Evolutionary conservation across 2,888 invertebrate species (phyloP), one percentile per base, ranked within the genome.

Genomic region (Leptarthrus brevirostris): DNA sequence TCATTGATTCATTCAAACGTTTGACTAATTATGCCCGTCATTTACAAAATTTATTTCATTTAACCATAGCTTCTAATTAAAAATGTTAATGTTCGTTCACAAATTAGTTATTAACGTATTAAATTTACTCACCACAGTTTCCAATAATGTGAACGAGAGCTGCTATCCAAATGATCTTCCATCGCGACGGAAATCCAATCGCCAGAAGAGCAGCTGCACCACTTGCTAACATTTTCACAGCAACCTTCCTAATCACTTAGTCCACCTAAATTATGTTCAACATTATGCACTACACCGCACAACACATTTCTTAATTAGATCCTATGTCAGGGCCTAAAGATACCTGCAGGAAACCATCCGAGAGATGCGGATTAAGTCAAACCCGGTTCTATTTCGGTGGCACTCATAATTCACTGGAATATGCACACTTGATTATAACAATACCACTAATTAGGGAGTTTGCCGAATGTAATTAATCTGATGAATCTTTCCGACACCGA

Each of bases 401-500:
- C 20, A 34, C 34, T 58, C 58, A 64, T 64, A 64, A 64, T 20
- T 64, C 64, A 64, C 34, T 2, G 10, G 22, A 18, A 12, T 12
- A 40, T 36, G 40, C 40, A 56, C n/a, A n/a, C 56, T 16, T 34
- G 36, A 20, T 58, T 58, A 58, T 58, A 58, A 58, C 58, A 58
- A 58, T 58, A 24, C 64, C 40, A 64, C 64, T 64, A 64, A 64
- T 64, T 64, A 64, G 64, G 64, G 44, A 64, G 22, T 64, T 64
- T 64, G 22, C 64, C 36, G 14, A 24, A n/a, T 24, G 44, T 64
- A 64, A 64, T 64, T 64, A 64, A 64, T 64, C 36, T 18, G 36
- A 64, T 64, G 36, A 44, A 58, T 64, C 47, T 64, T 47, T 24
- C 44, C 24, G 47, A 64, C 64, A 64, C 44, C 20, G 44, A 44